Evolutionary conservation across 2,113 vertebrate genomes (phyloP).

Genomic region (Alectura lathami): DNA sequence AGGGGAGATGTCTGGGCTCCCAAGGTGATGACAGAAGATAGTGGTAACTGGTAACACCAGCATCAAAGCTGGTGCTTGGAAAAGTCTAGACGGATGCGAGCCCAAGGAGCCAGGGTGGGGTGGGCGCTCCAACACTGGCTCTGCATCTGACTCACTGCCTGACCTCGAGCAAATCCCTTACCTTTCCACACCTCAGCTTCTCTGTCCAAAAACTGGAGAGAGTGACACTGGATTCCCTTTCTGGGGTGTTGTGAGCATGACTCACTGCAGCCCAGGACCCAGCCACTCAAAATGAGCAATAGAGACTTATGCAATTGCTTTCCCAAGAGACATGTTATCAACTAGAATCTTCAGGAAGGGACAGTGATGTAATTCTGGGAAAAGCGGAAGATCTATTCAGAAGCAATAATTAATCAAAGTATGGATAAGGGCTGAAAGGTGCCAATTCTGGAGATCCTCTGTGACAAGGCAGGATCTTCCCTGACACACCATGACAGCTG

Average conservation of each 20-base stretch:
- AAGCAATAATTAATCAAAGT: neutral
- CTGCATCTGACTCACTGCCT: neutral
- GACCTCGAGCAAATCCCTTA: slow-evolving; percentile 34
- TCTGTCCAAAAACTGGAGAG: neutral
- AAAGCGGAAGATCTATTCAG: neutral
- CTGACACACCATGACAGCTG: neutral
- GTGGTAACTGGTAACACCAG: neutral
- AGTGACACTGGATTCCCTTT: slow-evolving; percentile 23
- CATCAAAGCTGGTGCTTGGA: neutral
- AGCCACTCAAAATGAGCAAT: neutral
- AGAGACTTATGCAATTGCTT: slow-evolving; percentile 27
- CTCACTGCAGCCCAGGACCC: slow-evolving; percentile 10
- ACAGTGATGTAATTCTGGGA: neutral
- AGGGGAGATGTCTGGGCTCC: neutral
- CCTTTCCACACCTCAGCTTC: slow-evolving; percentile 28
- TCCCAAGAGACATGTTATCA: neutral
- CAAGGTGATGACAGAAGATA: neutral
- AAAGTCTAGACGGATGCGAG: neutral
- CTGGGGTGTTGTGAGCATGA: slow-evolving; percentile 16
- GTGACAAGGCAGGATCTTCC: neutral
- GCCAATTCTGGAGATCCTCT: neutral
- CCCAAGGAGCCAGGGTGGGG: neutral
- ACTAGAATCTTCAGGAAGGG: neutral
- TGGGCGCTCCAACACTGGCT: fast-evolving
- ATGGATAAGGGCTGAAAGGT: neutral